phyloP scores from a whole-genome alignment of 2,888 invertebrate species.

The Cosmia trapezina region DNA sequence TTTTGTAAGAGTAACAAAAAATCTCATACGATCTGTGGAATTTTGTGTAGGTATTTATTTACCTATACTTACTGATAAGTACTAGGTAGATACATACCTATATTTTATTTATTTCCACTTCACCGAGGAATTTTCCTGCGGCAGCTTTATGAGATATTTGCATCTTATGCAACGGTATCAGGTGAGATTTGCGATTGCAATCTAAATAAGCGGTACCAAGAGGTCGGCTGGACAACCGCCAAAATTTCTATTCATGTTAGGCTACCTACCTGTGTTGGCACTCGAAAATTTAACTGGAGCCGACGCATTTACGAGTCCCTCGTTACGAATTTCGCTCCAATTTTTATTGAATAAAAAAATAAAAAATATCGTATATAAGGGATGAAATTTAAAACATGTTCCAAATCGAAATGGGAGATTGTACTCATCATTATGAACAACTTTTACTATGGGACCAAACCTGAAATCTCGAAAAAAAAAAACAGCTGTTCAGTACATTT shows the following conservation, averaged over 20 bases:
- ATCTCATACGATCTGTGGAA: too few relatives aligned
- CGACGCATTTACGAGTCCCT: constrained; percentile 69
- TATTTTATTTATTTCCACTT: constrained; percentile 6
- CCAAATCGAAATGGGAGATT: too few relatives aligned
- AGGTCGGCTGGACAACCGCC: constrained; percentile 77
- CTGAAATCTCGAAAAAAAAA: too few relatives aligned
- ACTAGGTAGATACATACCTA: too few relatives aligned
- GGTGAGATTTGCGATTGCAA: constrained; percentile 58
- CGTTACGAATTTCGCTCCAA: constrained; percentile 37
- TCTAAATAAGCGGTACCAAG: constrained; percentile 71
- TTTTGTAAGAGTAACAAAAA: too few relatives aligned
- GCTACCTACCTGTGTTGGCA: constrained; percentile 71
- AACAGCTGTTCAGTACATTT: too few relatives aligned
- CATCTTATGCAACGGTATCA: constrained; percentile 46
- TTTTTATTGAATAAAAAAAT: constrained; percentile 35
- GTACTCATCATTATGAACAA: too few relatives aligned
- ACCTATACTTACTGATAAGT: not conserved
- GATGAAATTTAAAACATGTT: too few relatives aligned
- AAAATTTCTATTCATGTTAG: constrained; percentile 79
- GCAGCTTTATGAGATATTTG: constrained; percentile 35
- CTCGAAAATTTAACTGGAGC: constrained; percentile 75
- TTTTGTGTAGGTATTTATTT: not conserved
- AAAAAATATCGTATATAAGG: too few relatives aligned
- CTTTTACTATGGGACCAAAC: too few relatives aligned
- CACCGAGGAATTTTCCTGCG: constrained; percentile 9